A percentile compares a stretch with the other conserved stretches of the same genome.
phyloP scores from a whole-genome alignment of 2,888 invertebrate genomes.

The Orchesella flavescens region DNA sequence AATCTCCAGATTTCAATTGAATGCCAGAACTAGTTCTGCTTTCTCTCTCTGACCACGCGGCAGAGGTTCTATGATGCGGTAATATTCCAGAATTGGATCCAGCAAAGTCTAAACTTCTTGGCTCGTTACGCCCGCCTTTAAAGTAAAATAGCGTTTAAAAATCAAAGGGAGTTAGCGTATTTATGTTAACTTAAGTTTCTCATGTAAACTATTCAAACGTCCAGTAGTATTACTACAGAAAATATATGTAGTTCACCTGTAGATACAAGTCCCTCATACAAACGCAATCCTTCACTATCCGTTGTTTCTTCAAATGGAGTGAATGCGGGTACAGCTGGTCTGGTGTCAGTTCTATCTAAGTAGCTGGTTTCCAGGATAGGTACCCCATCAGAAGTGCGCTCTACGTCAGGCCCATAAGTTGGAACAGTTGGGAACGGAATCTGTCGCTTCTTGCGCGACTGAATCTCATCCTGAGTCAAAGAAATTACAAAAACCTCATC shows the following conservation, averaged over 20 bases:
- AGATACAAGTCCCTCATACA: slow-evolving; percentile 72
- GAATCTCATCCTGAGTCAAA: slow-evolving; percentile 17
- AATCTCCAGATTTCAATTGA: slow-evolving; percentile 71
- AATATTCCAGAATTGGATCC: slow-evolving; percentile 50
- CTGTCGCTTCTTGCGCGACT: slow-evolving; percentile 65
- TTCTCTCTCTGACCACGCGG: slow-evolving; percentile 69
- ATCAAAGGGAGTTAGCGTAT: no score
- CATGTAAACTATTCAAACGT: background rate
- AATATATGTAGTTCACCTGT: slow-evolving; percentile 60
- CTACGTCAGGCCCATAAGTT: slow-evolving; percentile 61
- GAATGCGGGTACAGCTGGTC: slow-evolving; percentile 32
- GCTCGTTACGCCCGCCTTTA: slow-evolving; percentile 71
- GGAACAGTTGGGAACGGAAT: slow-evolving; percentile 59
- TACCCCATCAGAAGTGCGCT: slow-evolving; percentile 68
- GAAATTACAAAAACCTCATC: slow-evolving; percentile 35
- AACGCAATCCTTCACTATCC: slow-evolving; percentile 72
- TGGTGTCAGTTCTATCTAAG: slow-evolving; percentile 58
- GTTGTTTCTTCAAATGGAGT: slow-evolving; percentile 54
- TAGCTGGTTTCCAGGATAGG: slow-evolving; percentile 70
- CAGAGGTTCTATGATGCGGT: slow-evolving; percentile 71
- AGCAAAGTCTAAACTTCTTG: slow-evolving; percentile 66
- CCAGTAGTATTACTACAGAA: background rate
- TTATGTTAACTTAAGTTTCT: background rate
- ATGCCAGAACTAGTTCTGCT: slow-evolving; percentile 50
- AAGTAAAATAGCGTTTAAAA: no score